phyloP scores from a whole-genome alignment of 2,113 vertebrate genomes.

The Prunella fulvescens region DNA sequence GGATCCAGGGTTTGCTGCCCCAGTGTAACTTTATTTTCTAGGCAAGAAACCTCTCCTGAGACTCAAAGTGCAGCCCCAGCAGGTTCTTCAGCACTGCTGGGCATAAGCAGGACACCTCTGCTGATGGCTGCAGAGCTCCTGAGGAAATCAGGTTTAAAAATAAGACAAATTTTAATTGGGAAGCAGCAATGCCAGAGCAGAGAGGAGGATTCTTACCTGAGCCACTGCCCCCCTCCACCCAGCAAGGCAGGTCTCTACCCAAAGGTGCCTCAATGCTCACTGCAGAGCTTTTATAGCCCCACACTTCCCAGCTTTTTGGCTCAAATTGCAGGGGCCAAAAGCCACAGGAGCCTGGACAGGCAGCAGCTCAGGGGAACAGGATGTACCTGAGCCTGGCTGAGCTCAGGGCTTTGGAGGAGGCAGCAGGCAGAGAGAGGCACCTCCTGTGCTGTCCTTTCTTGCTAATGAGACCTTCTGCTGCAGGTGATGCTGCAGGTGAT shows the following conservation, averaged over 20 bases:
- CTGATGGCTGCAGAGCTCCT: not conserved
- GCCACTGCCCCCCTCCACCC: not conserved
- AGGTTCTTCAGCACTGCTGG: not conserved
- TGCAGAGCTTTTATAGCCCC: not conserved
- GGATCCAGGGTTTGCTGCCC: not conserved
- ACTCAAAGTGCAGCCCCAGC: not conserved
- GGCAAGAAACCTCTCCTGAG: not conserved
- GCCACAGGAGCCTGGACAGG: not conserved
- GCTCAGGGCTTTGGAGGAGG: not conserved
- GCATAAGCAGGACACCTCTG: not conserved
- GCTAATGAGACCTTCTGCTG: not conserved
- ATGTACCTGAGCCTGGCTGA: rapidly evolving
- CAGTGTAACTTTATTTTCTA: too few species aligned
- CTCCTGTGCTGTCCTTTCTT: not conserved
- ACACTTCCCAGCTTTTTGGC: not conserved
- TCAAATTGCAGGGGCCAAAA: not conserved
- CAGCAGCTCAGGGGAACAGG: not conserved
- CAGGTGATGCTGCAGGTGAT: not conserved
- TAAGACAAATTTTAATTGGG: not conserved
- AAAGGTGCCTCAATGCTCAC: not conserved
- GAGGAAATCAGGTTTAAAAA: not conserved
- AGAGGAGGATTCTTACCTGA: not conserved
- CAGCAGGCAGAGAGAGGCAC: not conserved
- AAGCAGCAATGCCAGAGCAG: not conserved
- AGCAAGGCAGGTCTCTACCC: not conserved